Evolutionary conservation across 2,113 vertebrate genomes (phyloP), one percentile per base, ranked within the genome.

Genomic region (Rhizomys pruinosus): DNA sequence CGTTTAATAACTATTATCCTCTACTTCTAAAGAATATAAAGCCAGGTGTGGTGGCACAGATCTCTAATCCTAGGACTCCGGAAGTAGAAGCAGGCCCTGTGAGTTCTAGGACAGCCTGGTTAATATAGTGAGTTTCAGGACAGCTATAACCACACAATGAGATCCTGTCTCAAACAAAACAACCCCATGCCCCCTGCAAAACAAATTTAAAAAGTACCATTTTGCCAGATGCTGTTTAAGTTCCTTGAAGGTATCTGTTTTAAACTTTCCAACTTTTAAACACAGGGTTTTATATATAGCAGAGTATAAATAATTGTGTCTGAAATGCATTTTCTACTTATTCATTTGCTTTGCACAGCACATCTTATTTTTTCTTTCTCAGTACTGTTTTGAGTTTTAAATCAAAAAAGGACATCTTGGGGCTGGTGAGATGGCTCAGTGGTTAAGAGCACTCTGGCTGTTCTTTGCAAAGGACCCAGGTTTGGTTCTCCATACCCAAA

Each of bases 271-370:
- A 90, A 90, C 32, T 89, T 71, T 79, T 42, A 20, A 86, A 89
- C 59, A 81, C 7, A 81, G 37, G 74, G 59, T 32, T 91, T 44
- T 84, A 2, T 8, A 93, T 72, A 81, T 79, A 74, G 64, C 6
- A 91, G 11, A 76, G 72, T 25, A 25, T 69, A 91, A 91, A 89
- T 57, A 92, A 93, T 71, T 82, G 74, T 29, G 29, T 37, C 77
- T 47, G 29, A 89, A 68, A 85, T 81, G 55, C 74, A 79, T 76
- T 94, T 80, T 39, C 37, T 89, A 88, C 37, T 90, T 78, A 80
- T 82, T 64, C 42, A 95, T 44, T 92, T 90, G 74, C 12, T 42
- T 66, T 57, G 32, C 73, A 89, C 20, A 66, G 34, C 22, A 85
- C 29, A 95, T 23, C 79, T 32, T 80, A 57, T 61, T 64, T 90